Conservation (phyloP, 2,888 invertebrate genomes). For the Euproctis similis region DNA sequence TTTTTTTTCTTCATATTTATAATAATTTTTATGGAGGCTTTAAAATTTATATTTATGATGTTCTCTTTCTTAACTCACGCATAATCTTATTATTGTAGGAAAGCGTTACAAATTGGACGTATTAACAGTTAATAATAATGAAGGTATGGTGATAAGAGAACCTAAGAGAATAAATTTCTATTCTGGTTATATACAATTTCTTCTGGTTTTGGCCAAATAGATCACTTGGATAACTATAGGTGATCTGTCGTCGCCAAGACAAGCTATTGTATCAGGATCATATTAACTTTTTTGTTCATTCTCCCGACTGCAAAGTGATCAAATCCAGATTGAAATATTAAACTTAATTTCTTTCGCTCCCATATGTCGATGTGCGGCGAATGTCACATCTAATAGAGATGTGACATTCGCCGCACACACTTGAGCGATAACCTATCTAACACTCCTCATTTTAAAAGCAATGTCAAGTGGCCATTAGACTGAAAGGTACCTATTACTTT, state of each 20-base stretch:
- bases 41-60: constrained; percentile 22
- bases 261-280: constrained; percentile 46
- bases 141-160: constrained; percentile 38
- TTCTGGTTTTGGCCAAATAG: constrained; percentile 32
- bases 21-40: constrained; percentile 25
- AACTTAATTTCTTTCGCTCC: constrained; percentile 12
- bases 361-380: no score
- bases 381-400: constrained; percentile 5
- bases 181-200: constrained; percentile 33
- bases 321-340: constrained; percentile 37
- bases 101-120: constrained; percentile 28
- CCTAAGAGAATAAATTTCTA: constrained; percentile 16
- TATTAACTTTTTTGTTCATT: constrained; percentile 35
- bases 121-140: constrained; percentile 30
- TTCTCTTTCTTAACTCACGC: constrained; percentile 15
- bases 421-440: constrained; percentile 18
- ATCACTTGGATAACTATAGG: constrained; percentile 40
- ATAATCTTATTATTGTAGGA: constrained; percentile 16
- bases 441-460: constrained; percentile 29
- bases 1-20: constrained; percentile 27
- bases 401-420: constrained; percentile 7
- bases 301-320: constrained; percentile 35
- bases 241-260: constrained; percentile 41
- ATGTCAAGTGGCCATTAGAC: constrained; percentile 30
- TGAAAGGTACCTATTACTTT: constrained; percentile 18